A percentile compares a stretch with the other conserved stretches of the same genome.
These are phyloP conservation scores for Lumbricus terrestris DNA, from an alignment of 2,888 invertebrate genomes.

Conservation along the genomic window DNA sequence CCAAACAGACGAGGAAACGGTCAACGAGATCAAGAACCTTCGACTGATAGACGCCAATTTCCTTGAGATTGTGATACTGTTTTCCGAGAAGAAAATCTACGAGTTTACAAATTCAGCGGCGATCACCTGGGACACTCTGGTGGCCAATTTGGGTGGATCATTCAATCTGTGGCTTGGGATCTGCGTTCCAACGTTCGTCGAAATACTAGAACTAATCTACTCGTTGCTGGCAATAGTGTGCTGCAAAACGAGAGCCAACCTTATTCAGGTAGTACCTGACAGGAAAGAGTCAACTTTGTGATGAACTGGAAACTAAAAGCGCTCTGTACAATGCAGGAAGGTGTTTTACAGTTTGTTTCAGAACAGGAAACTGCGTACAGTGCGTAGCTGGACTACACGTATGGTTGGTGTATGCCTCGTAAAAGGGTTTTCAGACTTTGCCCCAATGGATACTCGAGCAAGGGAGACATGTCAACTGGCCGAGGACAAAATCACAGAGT, in stretches of 20 bases:
- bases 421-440: no score
- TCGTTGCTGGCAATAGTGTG: not conserved
- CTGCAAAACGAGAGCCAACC: not conserved
- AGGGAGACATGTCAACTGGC: no score
- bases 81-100: not conserved
- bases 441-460: no score
- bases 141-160: not conserved
- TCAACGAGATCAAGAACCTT: not conserved
- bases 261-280: not conserved
- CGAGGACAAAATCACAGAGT: no score
- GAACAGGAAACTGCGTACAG: no score
- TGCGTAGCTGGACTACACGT: no score
- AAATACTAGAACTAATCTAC: not conserved
- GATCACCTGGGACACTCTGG: not conserved
- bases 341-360: no score
- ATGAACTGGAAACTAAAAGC: no score
- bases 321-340: no score
- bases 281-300: no score
- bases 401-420: no score
- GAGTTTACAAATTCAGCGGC: not conserved
- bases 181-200: not conserved
- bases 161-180: constrained; percentile 8
- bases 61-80: not conserved
- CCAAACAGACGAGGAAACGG: not conserved
- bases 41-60: not conserved